Conservation (phyloP, 2,113 vertebrate genomes). For the Noturus placidus region DNA sequence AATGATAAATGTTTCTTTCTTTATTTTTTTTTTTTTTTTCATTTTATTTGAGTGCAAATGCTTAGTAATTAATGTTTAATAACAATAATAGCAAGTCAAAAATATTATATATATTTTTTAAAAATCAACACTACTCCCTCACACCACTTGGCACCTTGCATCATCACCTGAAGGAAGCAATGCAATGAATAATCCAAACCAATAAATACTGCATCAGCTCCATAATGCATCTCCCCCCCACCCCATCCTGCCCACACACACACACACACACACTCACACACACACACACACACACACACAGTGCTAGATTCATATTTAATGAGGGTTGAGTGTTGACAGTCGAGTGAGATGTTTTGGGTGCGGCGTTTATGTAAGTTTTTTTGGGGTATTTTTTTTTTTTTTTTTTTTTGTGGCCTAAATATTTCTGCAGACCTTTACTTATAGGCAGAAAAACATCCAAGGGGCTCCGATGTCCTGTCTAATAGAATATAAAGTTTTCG, state of each 20-base stretch:
- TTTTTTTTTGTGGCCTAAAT: too few species aligned
- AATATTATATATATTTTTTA: neutral
- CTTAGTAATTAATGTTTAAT: neutral
- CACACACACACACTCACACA: conserved; percentile 51
- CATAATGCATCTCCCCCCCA: conserved; percentile 34
- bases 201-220: conserved; percentile 70
- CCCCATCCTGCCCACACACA: conserved; percentile 38
- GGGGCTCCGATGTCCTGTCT: neutral
- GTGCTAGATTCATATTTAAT: conserved; percentile 70
- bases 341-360: conserved; percentile 54
- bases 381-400: too few species aligned
- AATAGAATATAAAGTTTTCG: neutral
- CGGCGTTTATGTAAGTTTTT: conserved; percentile 29
- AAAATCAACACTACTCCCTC: neutral
- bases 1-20: neutral
- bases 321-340: conserved; percentile 71
- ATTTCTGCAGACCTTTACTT: conserved; percentile 21
- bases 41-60: neutral
- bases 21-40: neutral
- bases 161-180: conserved; percentile 65
- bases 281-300: conserved; percentile 7
- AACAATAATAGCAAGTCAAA: neutral
- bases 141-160: conserved; percentile 38
- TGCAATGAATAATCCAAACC: conserved; percentile 67
- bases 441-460: neutral